These are phyloP conservation scores for Lochmaea crataegi DNA, from an alignment of 2,888 invertebrate genomes.

Conservation along the genomic window DNA sequence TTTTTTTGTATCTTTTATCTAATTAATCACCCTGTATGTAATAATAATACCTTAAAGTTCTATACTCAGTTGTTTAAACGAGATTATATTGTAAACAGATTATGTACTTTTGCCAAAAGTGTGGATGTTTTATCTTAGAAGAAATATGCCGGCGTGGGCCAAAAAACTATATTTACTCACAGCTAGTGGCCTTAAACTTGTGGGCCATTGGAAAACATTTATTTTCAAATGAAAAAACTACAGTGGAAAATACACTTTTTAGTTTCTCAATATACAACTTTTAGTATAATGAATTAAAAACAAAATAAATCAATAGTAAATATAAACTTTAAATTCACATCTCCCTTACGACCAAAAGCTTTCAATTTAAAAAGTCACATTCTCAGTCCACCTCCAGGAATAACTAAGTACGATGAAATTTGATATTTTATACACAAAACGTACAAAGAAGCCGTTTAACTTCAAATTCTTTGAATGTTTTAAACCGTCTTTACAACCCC, in stretches of 20 bases:
- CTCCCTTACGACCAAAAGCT: too few species aligned
- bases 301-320: too few species aligned
- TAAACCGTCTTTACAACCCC: background rate
- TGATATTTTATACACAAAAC: background rate
- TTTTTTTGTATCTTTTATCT: too few species aligned
- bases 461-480: too few species aligned
- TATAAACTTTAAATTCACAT: too few species aligned
- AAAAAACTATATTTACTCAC: constrained; percentile 1
- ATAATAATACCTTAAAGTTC: too few species aligned
- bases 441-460: background rate
- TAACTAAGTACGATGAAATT: background rate
- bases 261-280: too few species aligned
- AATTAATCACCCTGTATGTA: too few species aligned
- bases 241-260: background rate
- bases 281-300: too few species aligned
- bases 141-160: background rate
- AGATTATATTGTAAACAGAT: background rate
- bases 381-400: background rate
- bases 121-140: background rate
- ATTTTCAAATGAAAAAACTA: background rate
- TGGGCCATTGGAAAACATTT: background rate
- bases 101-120: constrained; percentile 1
- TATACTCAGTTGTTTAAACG: too few species aligned
- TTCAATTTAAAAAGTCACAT: too few species aligned
- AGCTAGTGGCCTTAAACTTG: constrained; percentile 11